Base-by-base conservation (phyloP, 37 sponge, comb jelly and placozoan species). In the Mnemiopsis leidyi region DNA sequence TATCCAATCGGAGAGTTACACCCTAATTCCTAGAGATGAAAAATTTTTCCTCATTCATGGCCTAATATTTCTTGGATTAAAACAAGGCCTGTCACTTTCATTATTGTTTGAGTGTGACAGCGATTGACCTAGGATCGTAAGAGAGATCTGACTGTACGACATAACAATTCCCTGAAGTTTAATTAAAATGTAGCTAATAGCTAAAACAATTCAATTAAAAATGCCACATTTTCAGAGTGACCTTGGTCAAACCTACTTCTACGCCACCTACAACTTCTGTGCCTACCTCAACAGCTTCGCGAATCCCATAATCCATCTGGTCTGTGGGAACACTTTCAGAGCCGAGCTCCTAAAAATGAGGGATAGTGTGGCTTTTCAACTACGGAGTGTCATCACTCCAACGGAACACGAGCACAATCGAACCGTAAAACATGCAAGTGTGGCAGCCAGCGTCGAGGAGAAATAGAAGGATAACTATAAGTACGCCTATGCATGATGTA, bases 261-360 rank as follows among this genome's bases (percentile, higher is more conserved):
- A 71, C 30, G 75, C 75, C 3, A 28, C 75, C 25, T 71, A 71
- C 75, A 71, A 71, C 75, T 71, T 71, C 75, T 71, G 75, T 71
- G 75, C 75, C 5, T 71, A 71, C 30, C 75, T 71, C 21, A 71
- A 71, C 75, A 71, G 75, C 30, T 71, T 71, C 20, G 75, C 75
- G 5, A 71, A 71, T 28, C 75, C 75, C 30, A n/a, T 71, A 13
- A 71, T 71, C n/a, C 75, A 71, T 5, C 75, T 71, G 25, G 25
- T 28, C 75, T 29, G 75, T 28, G 75, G 75, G 75, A 71, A 71
- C 75, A 71, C 75, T 18, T 71, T 71, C 30, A 71, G 20, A 71
- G 5, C 75, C 5, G 75, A 71, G 30, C 30, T 71, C n/a, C 25
- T 28, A 5, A 71, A 71, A 18, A 28, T 71, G 30, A 71, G 5